Conservation (phyloP, 2,113 vertebrate genomes). For the Alligator sinensis region DNA sequence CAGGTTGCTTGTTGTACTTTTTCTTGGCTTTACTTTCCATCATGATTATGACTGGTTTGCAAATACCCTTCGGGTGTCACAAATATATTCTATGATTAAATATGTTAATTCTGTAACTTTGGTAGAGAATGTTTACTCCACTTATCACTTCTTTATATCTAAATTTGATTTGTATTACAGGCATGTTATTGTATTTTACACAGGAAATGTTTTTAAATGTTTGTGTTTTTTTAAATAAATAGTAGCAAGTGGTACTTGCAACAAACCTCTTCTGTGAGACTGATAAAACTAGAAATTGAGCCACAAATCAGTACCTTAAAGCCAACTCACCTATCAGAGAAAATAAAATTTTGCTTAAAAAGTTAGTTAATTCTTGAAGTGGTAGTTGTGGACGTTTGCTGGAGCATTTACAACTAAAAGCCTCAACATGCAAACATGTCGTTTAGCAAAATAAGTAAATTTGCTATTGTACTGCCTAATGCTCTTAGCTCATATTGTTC, state of each 20-base stretch:
- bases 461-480: not conserved
- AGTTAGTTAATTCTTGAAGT: not conserved
- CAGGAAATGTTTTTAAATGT: not conserved
- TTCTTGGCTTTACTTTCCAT: not conserved
- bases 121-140: not conserved
- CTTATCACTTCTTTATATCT: not conserved
- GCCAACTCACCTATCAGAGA: not conserved
- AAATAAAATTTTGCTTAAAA: not conserved
- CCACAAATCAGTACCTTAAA: not conserved
- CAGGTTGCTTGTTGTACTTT: not conserved
- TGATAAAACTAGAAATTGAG: not conserved
- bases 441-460: not conserved
- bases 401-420: not conserved
- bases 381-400: not conserved
- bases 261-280: not conserved
- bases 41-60: not conserved
- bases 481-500: not conserved
- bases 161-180: not conserved
- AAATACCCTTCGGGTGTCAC: not conserved
- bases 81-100: not conserved
- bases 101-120: not conserved
- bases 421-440: not conserved
- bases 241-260: not conserved
- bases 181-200: not conserved
- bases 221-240: not conserved